Percentiles rank a stretch among this genome's conserved stretches.
phyloP scores from a whole-genome alignment of 2,888 invertebrate genomes.

The Aphelenchoides bicaudatus region DNA sequence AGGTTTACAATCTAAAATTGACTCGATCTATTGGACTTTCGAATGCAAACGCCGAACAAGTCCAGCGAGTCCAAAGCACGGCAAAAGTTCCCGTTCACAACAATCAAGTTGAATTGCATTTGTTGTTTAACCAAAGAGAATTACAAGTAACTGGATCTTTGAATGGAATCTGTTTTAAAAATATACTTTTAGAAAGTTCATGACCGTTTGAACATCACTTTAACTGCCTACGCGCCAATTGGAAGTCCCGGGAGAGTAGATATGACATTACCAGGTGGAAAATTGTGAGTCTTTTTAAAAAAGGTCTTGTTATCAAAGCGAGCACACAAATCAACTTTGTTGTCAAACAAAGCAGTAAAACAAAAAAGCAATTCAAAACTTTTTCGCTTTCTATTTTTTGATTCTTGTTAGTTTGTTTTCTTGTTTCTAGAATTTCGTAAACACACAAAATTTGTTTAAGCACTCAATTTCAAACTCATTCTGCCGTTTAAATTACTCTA shows the following conservation, averaged over 20 bases:
- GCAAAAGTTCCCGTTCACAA: conserved; percentile 47
- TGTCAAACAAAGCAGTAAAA: too few relatives aligned
- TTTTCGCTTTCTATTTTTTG: too few relatives aligned
- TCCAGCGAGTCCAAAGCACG: conserved; percentile 66
- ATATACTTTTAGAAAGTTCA: conserved; percentile 49
- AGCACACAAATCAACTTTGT: background rate
- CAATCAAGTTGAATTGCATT: conserved; percentile 71
- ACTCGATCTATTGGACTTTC: conserved; percentile 79
- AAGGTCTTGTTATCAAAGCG: background rate
- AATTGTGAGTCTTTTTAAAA: conserved; percentile 4
- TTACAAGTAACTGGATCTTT: conserved; percentile 10
- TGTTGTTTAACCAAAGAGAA: conserved; percentile 73
- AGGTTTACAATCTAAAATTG: conserved; percentile 69
- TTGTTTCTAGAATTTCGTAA: too few relatives aligned
- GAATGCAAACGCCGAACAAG: conserved; percentile 75
- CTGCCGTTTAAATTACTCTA: background rate
- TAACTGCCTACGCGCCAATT: conserved; percentile 61
- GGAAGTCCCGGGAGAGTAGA: conserved; percentile 58
- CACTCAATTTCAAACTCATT: too few relatives aligned
- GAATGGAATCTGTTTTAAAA: background rate
- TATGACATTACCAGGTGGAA: background rate
- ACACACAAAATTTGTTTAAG: too few relatives aligned
- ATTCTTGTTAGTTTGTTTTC: too few relatives aligned
- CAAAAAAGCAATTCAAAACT: too few relatives aligned
- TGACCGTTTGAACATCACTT: conserved; percentile 63